phyloP scores from a whole-genome alignment of 1,140 invertebrate genomes.

The Drosophila elegans region DNA sequence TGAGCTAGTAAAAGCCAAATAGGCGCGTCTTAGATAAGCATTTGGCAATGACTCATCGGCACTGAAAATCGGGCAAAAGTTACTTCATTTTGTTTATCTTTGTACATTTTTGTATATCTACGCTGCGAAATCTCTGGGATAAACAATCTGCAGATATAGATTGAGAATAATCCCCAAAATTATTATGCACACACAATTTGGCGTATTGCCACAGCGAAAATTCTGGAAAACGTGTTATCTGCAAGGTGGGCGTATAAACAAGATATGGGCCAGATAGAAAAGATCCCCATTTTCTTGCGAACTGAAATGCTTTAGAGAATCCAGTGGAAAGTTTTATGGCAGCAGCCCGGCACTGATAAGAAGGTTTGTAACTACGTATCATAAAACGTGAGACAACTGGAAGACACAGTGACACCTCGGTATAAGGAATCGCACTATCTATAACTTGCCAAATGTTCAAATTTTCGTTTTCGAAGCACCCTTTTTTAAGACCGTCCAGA shows the following conservation, averaged over 20 bases:
- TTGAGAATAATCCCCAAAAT: slow-evolving; percentile 29
- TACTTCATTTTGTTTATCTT: slow-evolving; percentile 17
- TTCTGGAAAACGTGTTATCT: slow-evolving; percentile 48
- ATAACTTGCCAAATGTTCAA: background rate
- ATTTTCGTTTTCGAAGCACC: too few relatives aligned
- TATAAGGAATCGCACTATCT: background rate
- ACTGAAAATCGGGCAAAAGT: background rate
- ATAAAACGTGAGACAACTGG: slow-evolving; percentile 18
- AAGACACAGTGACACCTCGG: slow-evolving; percentile 17
- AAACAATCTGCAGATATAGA: slow-evolving; percentile 41
- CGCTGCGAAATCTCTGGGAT: slow-evolving; percentile 8
- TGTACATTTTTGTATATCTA: slow-evolving; percentile 14
- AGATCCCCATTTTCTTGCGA: slow-evolving; percentile 30
- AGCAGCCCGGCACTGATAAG: slow-evolving; percentile 42
- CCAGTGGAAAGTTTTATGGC: slow-evolving; percentile 53
- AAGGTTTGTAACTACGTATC: slow-evolving; percentile 7
- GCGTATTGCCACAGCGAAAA: slow-evolving; percentile 38
- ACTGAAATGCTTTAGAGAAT: slow-evolving; percentile 31
- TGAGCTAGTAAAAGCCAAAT: slow-evolving; percentile 21
- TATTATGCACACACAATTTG: slow-evolving; percentile 12
- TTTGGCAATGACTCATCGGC: slow-evolving; percentile 20
- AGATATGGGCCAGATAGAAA: slow-evolving; percentile 34
- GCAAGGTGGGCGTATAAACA: slow-evolving; percentile 30
- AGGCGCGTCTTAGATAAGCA: slow-evolving; percentile 37
- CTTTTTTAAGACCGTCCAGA: too few relatives aligned